Conservation (phyloP, 1,140 invertebrate genomes). For the Mizuhopecten yessoensis region DNA sequence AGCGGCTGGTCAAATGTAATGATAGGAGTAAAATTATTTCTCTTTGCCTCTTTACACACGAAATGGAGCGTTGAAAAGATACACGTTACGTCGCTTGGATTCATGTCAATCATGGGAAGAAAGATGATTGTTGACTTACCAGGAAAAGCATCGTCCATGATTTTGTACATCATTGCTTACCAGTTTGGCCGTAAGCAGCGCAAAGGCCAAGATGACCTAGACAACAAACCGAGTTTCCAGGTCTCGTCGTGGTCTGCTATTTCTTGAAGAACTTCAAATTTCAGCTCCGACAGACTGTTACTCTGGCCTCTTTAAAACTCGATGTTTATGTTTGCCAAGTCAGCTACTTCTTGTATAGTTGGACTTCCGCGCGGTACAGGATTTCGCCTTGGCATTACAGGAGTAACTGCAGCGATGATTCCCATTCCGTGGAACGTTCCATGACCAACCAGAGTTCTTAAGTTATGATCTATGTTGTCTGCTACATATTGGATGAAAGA, state of each 20-base stretch:
- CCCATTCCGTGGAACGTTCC: not conserved
- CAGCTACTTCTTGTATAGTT: not conserved
- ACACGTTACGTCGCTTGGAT: too few relatives aligned
- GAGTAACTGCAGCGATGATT: not conserved
- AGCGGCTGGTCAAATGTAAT: too few relatives aligned
- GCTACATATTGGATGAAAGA: constrained; percentile 59
- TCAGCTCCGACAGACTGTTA: not conserved
- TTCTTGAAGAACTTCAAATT: not conserved
- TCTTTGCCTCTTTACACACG: too few relatives aligned
- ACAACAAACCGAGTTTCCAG: not conserved
- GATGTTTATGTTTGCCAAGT: not conserved
- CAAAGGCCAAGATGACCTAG: not conserved
- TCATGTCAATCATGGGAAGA: too few relatives aligned
- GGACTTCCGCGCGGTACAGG: not conserved
- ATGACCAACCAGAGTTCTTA: not conserved
- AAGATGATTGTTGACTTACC: too few relatives aligned
- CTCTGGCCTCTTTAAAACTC: not conserved
- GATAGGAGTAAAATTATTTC: too few relatives aligned
- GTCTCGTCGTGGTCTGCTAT: not conserved
- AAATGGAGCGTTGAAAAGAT: too few relatives aligned
- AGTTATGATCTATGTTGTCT: constrained; percentile 56
- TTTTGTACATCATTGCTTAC: too few relatives aligned
- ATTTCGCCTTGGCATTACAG: not conserved
- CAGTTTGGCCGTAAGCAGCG: too few relatives aligned
- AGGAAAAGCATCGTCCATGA: too few relatives aligned